These are phyloP conservation scores for Peromyscus aztecus DNA, from an alignment of 2,797 vertebrate genomes.

Conservation along the genomic window DNA sequence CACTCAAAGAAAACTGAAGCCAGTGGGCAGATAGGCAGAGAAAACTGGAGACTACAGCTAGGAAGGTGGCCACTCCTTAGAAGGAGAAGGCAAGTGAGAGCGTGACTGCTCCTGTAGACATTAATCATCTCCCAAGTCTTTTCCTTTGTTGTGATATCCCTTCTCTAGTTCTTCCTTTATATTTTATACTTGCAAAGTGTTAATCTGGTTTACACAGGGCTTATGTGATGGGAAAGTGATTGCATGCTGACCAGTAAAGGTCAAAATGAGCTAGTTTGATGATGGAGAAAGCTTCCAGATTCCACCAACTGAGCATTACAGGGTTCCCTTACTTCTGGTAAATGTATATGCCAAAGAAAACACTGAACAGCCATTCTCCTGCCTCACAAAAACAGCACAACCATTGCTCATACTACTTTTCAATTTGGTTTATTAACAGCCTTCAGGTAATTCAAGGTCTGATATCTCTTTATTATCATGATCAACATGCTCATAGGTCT, in stretches of 20 bases:
- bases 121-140: not conserved
- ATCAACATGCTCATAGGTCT: not conserved
- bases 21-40: not conserved
- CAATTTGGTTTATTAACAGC: not conserved
- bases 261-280: not conserved
- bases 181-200: not conserved
- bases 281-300: not conserved
- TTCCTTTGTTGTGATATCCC: not conserved
- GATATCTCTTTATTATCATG: not conserved
- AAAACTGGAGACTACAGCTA: not conserved
- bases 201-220: not conserved
- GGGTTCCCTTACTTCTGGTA: not conserved
- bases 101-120: not conserved
- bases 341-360: not conserved
- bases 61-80: not conserved
- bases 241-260: not conserved
- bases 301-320: not conserved
- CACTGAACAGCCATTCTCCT: not conserved
- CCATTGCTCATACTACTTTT: not conserved
- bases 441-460: not conserved
- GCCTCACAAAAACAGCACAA: not conserved
- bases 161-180: conserved; percentile 1
- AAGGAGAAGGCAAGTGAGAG: not conserved
- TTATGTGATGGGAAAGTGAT: not conserved
- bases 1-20: not conserved